Conservation (phyloP, 1,140 invertebrate genomes). For the Augochlora pura region DNA sequence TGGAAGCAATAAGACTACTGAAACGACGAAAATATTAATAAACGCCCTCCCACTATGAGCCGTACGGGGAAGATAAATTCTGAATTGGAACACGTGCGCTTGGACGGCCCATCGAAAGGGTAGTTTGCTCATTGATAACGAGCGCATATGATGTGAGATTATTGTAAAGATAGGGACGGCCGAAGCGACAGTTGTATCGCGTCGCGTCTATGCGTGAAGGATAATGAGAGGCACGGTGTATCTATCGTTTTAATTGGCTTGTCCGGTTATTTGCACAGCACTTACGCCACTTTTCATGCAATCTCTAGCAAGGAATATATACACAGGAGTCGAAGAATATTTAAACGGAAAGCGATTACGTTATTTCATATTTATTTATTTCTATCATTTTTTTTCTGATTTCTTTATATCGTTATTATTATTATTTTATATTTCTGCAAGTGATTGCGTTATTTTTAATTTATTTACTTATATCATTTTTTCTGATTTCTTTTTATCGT, state of each 20-base stretch:
- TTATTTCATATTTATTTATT: neutral
- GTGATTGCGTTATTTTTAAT: too few relatives aligned
- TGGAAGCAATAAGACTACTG: too few relatives aligned
- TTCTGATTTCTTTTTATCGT: too few relatives aligned
- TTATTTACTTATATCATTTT: too few relatives aligned
- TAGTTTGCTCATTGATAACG: slow-evolving; percentile 68
- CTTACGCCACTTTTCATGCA: slow-evolving; percentile 32
- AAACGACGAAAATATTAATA: neutral
- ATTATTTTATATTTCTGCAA: too few relatives aligned
- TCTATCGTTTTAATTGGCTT: slow-evolving; percentile 55
- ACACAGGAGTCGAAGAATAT: slow-evolving; percentile 6
- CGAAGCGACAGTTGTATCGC: slow-evolving; percentile 52
- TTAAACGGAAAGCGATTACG: neutral
- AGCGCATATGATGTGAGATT: slow-evolving; percentile 62
- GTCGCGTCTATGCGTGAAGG: slow-evolving; percentile 17
- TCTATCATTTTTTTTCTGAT: too few relatives aligned
- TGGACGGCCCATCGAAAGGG: slow-evolving; percentile 38
- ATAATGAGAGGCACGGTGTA: slow-evolving; percentile 42
- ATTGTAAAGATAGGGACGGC: slow-evolving; percentile 65
- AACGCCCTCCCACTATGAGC: neutral
- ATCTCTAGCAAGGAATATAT: neutral
- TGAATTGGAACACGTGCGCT: neutral
- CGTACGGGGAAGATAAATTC: neutral
- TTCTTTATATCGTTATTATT: too few relatives aligned
- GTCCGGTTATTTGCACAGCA: slow-evolving; percentile 56